Evolutionary conservation across 92 coral and sea anemone genomes (phyloP).

Genomic region (Anthopleura xanthogrammica): DNA sequence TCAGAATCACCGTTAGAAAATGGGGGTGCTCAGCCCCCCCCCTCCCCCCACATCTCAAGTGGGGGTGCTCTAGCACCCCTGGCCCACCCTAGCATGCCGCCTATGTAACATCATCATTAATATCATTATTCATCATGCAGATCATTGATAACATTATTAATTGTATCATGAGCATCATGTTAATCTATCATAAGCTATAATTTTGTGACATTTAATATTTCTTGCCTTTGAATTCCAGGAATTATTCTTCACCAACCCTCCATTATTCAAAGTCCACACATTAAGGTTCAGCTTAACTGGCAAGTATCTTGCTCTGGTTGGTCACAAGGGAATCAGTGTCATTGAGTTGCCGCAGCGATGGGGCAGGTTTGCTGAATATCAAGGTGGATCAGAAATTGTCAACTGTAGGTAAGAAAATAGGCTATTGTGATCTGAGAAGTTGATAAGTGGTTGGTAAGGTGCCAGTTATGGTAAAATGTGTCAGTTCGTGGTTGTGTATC

Average conservation of each 20-base stretch:
- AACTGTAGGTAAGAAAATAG: conserved; percentile 69
- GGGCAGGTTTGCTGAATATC: conserved; percentile 97
- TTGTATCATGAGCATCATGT: too few relatives aligned
- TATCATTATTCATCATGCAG: too few relatives aligned
- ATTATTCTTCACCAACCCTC: conserved; percentile 72
- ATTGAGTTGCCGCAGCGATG: conserved; percentile 89
- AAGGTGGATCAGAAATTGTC: conserved; percentile 74
- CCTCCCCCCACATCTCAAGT: too few relatives aligned
- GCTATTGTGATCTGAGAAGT: neutral
- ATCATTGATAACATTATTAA: too few relatives aligned
- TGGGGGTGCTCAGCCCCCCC: too few relatives aligned
- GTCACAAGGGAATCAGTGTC: conserved; percentile 77
- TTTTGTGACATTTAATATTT: neutral
- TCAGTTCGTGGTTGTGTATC: too few relatives aligned
- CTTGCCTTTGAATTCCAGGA: conserved; percentile 34
- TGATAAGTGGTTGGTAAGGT: neutral
- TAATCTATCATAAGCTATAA: too few relatives aligned
- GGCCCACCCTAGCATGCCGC: too few relatives aligned
- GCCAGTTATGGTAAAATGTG: too few relatives aligned
- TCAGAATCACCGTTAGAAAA: too few relatives aligned
- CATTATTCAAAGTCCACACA: conserved; percentile 64
- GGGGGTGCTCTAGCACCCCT: too few relatives aligned
- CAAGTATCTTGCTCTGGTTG: conserved; percentile 77
- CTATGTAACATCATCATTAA: too few relatives aligned
- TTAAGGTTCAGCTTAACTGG: conserved; percentile 78